Evolutionary conservation across 2,797 vertebrate genomes (phyloP).

Genomic region (Morus bassanus): DNA sequence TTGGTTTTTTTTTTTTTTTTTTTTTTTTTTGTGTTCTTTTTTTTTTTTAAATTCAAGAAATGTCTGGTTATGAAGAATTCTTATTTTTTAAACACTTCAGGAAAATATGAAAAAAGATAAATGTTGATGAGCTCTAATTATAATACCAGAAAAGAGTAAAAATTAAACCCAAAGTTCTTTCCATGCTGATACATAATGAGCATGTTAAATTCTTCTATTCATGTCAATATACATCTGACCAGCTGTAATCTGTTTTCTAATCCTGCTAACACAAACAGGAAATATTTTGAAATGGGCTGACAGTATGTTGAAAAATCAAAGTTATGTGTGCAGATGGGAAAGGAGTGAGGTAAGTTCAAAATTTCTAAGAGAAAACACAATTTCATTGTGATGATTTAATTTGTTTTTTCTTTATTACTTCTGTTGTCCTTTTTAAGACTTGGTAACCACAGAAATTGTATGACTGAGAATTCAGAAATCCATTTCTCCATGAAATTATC

Average conservation of each 20-base stretch:
- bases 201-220: not conserved
- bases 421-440: not conserved
- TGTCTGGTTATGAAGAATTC: not conserved
- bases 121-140: not conserved
- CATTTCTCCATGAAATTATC: not conserved
- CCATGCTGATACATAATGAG: not conserved
- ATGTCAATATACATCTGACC: not conserved
- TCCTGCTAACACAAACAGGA: not conserved
- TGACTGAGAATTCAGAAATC: not conserved
- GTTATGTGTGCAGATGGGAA: not conserved
- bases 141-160: not conserved
- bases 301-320: not conserved
- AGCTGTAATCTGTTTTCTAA: not conserved
- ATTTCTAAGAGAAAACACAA: not conserved
- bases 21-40: too few species aligned
- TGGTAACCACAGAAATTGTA: not conserved
- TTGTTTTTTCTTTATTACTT: not conserved
- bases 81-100: not conserved
- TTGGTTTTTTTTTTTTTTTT: not conserved
- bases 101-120: not conserved
- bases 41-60: not conserved
- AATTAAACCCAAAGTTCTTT: not conserved
- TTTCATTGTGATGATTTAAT: not conserved
- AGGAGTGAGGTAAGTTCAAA: not conserved
- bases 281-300: not conserved